Conservation (phyloP, 1,140 invertebrate genomes). For the Onthophagus taurus region DNA sequence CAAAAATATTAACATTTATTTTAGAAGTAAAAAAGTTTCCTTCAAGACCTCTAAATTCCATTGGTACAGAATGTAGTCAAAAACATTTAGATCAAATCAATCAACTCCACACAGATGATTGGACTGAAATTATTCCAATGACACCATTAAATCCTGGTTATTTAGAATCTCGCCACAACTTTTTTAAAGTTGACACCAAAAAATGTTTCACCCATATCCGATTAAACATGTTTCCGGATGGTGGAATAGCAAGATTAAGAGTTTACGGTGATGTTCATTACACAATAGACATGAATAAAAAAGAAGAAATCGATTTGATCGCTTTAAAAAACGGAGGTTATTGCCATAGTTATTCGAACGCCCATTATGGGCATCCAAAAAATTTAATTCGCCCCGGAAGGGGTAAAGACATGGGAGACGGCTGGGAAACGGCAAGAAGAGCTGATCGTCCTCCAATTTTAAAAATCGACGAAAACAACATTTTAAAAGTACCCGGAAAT, state of each 20-base stretch:
- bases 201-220: constrained; percentile 48
- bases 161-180: constrained; percentile 49
- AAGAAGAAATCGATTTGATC: constrained; percentile 44
- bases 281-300: constrained; percentile 27
- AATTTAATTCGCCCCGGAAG: constrained; percentile 49
- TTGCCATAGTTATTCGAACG: constrained; percentile 49
- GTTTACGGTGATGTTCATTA: constrained; percentile 48
- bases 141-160: constrained; percentile 46
- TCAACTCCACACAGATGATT: constrained; percentile 44
- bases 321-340: constrained; percentile 46
- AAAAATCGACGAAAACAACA: constrained; percentile 44
- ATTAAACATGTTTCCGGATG: constrained; percentile 57
- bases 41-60: constrained; percentile 33
- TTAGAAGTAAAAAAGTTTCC: constrained; percentile 45
- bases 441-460: constrained; percentile 53
- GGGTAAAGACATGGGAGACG: constrained; percentile 50
- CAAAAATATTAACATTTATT: constrained; percentile 12
- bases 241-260: constrained; percentile 53
- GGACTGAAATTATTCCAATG: constrained; percentile 49
- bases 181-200: constrained; percentile 38
- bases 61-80: constrained; percentile 44
- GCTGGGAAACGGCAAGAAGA: constrained; percentile 58
- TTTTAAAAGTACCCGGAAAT: constrained; percentile 46
- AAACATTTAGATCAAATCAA: constrained; percentile 41
- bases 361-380: constrained; percentile 55